These are phyloP conservation scores for Drosophila tanythrix DNA, from an alignment of 2,888 invertebrate species.

Conservation along the genomic window DNA sequence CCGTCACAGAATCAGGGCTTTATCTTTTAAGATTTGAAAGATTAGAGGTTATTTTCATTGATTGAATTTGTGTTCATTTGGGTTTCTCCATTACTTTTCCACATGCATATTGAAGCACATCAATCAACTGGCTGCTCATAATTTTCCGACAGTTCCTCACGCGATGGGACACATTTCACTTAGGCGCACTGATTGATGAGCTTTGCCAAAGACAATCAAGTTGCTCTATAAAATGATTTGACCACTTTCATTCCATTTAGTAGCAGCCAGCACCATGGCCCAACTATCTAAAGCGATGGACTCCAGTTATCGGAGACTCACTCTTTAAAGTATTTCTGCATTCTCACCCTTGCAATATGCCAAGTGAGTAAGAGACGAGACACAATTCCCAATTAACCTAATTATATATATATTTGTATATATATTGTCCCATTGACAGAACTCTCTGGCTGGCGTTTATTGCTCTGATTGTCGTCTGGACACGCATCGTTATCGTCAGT, in stretches of 20 bases:
- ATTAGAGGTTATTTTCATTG: background rate
- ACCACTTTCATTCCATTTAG: background rate
- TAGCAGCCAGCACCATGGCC: constrained; percentile 22
- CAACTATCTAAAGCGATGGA: constrained; percentile 26
- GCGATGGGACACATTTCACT: constrained; percentile 37
- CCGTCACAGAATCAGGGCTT: background rate
- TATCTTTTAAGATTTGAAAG: background rate
- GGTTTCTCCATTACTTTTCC: background rate
- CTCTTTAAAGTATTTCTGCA: constrained; percentile 71
- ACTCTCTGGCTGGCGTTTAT: constrained; percentile 80
- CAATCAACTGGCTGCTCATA: constrained; percentile 7
- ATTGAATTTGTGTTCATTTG: background rate
- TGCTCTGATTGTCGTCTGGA: constrained; percentile 69
- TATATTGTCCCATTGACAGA: constrained; percentile 55
- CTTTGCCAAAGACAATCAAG: background rate
- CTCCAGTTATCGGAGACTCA: constrained; percentile 44
- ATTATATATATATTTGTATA: background rate
- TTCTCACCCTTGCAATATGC: constrained; percentile 68
- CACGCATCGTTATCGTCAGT: constrained; percentile 76
- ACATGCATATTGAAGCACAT: background rate
- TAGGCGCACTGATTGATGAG: constrained; percentile 60
- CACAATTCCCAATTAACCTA: background rate
- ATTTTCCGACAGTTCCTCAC: constrained; percentile 12
- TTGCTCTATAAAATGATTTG: background rate
- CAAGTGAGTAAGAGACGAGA: constrained; percentile 58